Percentiles rank a stretch among this genome's conserved stretches.
Conservation (phyloP, 2,113 vertebrate genomes). For the Clupea harengus region DNA sequence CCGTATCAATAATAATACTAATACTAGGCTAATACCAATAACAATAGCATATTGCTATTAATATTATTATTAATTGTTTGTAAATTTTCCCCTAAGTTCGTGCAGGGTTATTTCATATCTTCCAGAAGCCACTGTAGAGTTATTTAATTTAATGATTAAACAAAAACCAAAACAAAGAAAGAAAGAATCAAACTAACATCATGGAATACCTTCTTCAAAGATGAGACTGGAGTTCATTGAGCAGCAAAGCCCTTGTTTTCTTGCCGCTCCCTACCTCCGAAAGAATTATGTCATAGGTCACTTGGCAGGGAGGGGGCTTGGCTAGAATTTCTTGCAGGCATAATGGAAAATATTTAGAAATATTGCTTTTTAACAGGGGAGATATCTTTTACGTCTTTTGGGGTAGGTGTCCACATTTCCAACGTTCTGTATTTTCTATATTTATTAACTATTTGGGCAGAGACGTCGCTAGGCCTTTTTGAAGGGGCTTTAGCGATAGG, state of each 20-base stretch:
- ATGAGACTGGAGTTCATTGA: not conserved
- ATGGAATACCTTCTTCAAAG: not conserved
- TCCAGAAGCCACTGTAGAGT: not conserved
- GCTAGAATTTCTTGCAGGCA: slow-evolving; percentile 53
- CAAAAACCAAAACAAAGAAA: not conserved
- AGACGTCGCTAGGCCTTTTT: too few species aligned
- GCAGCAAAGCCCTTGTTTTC: not conserved
- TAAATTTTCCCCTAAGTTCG: not conserved
- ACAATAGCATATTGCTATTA: not conserved
- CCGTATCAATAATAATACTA: not conserved
- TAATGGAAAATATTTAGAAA: slow-evolving; percentile 19
- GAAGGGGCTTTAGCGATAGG: too few species aligned
- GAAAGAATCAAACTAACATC: not conserved
- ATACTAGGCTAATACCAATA: too few species aligned
- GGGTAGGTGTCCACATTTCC: not conserved
- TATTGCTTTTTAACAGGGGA: not conserved
- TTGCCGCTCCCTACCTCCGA: not conserved
- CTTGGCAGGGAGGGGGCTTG: slow-evolving; percentile 50
- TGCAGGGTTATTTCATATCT: not conserved
- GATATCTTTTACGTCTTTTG: not conserved
- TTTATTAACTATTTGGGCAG: not conserved
- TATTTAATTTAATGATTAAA: not conserved
- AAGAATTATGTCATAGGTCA: slow-evolving; percentile 55
- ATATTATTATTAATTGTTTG: not conserved
- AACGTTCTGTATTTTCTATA: not conserved